phyloP scores from a whole-genome alignment of 1,140 invertebrate species.

The Platorchestia sp. region DNA sequence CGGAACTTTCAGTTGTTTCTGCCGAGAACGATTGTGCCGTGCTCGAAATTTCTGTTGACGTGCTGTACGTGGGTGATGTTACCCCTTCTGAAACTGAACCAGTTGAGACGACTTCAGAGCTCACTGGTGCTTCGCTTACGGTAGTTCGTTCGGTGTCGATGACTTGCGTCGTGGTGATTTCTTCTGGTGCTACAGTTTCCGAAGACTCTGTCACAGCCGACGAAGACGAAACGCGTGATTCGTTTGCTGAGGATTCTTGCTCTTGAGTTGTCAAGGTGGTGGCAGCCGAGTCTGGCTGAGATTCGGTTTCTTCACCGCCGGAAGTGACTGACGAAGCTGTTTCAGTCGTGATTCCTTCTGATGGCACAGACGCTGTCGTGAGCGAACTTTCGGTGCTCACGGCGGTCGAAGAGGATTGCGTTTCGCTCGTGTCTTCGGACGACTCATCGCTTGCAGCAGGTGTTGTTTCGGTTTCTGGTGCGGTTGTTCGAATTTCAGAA shows the following conservation, averaged over 20 bases:
- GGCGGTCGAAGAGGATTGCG: not conserved
- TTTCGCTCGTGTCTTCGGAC: not conserved
- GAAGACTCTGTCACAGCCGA: not conserved
- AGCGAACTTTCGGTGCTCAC: not conserved
- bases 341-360: not conserved
- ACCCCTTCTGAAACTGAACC: not conserved
- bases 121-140: not conserved
- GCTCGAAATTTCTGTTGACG: not conserved
- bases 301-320: too few relatives aligned
- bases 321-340: not conserved
- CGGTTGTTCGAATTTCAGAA: not conserved
- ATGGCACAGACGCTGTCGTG: not conserved
- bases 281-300: not conserved
- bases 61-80: not conserved
- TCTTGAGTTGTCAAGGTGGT: not conserved
- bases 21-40: not conserved
- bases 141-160: not conserved
- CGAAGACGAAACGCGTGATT: not conserved
- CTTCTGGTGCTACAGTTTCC: not conserved
- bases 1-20: not conserved
- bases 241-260: not conserved
- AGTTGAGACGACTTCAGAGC: not conserved
- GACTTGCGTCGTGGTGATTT: not conserved
- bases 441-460: not conserved
- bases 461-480: not conserved